Percentiles rank a stretch among this genome's conserved stretches.
Evolutionary conservation across 2,888 invertebrate species (phyloP).

Genomic region (Bellardia pandia): DNA sequence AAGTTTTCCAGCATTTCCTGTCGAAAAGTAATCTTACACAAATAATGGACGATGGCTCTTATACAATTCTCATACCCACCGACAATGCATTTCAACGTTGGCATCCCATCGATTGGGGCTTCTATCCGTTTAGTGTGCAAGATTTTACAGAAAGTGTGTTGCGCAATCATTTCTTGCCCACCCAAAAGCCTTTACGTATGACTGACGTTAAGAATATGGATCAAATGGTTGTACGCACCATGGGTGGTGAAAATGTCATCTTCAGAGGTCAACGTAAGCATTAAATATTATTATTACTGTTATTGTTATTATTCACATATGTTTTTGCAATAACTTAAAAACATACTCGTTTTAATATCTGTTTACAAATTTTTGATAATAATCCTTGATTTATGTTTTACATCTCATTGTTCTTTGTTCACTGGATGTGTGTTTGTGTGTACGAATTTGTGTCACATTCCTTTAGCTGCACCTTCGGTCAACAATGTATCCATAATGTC

Average conservation of each 20-base stretch:
- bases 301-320: constrained; percentile 12
- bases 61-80: constrained; percentile 87
- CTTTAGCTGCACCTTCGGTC: constrained; percentile 85
- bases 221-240: constrained; percentile 85
- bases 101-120: constrained; percentile 89
- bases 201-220: constrained; percentile 85
- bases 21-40: constrained; percentile 87
- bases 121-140: constrained; percentile 88
- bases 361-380: constrained; percentile 14
- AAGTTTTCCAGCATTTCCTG: constrained; percentile 87
- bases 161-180: constrained; percentile 87
- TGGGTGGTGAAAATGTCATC: constrained; percentile 86
- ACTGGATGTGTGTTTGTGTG: constrained; percentile 10
- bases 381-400: constrained; percentile 55
- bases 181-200: constrained; percentile 85
- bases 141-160: constrained; percentile 87
- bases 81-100: constrained; percentile 88
- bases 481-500: constrained; percentile 87
- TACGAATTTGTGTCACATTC: constrained; percentile 19
- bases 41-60: constrained; percentile 85
- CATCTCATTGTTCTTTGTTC: constrained; percentile 6
- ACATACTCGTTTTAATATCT: not conserved
- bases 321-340: not conserved
- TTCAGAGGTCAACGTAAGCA: constrained; percentile 86
- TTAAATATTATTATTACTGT: constrained; percentile 26